Conservation (phyloP, 2,888 invertebrate species). For the Drosophila mayaguana region DNA sequence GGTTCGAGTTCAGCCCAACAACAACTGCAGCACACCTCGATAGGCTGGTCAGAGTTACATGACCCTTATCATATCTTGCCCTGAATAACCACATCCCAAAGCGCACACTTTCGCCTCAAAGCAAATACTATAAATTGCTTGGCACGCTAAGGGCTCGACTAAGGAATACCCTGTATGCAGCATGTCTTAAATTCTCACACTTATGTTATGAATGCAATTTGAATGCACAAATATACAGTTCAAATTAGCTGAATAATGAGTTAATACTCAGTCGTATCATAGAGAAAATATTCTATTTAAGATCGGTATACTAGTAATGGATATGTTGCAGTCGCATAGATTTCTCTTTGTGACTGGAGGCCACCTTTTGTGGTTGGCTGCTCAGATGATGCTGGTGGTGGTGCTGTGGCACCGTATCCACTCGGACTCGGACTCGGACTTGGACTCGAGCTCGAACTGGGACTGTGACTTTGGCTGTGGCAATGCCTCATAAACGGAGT, state of each 20-base stretch:
- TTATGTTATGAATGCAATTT: neutral
- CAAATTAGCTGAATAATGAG: no score
- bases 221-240: neutral
- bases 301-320: neutral
- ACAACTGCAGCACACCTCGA: constrained; percentile 21
- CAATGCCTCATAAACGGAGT: constrained; percentile 70
- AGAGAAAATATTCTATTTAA: neutral
- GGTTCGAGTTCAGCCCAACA: constrained; percentile 8
- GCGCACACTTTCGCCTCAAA: constrained; percentile 69
- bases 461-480: constrained; percentile 37
- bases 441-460: constrained; percentile 17
- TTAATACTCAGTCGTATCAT: neutral
- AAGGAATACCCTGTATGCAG: constrained; percentile 9
- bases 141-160: constrained; percentile 8
- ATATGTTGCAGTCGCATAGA: constrained; percentile 54
- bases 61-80: constrained; percentile 72
- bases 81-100: constrained; percentile 64
- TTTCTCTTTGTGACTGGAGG: constrained; percentile 54
- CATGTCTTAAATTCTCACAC: neutral
- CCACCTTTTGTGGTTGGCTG: constrained; percentile 52
- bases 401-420: constrained; percentile 36
- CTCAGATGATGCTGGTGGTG: constrained; percentile 20
- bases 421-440: constrained; percentile 3
- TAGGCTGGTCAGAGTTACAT: constrained; percentile 48
- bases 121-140: constrained; percentile 51